Base-by-base conservation (phyloP, 37 sponge, comb jelly and placozoan genomes). In the Dysidea cf. avara region DNA sequence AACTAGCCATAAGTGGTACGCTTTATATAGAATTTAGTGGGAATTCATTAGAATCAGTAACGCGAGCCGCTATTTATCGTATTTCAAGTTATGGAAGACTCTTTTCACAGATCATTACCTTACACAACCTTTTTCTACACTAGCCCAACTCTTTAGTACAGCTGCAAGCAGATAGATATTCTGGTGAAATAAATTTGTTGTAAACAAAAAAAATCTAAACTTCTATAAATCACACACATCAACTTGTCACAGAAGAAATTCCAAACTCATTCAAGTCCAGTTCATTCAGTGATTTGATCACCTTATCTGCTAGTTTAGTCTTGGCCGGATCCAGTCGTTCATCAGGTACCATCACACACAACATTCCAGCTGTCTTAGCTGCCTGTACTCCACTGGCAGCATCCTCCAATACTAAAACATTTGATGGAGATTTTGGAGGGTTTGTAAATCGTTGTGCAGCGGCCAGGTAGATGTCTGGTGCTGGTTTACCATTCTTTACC, bases 401-500 rank as follows among this genome's bases (percentile, higher is more conserved):
- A 87, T 97, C 99, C 64, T 97, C 99, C 69, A 97, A 91, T 29
- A 97, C 99, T 31, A 97, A 40, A 6, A 83, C 93, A 53, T 94
- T 85, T 1, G 32, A 61, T 11, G 61, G 53, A 24, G 79, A 65
- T 29, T 69, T 43, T 16, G 95, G 92, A 28, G 92, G 99, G 12
- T 56, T 53, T 6, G 31, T 34, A 40, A 94, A 94, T 18, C 87
- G 72, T 2, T 66, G 62, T 13, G 87, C 89, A 1, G 99, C 82
- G 1, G 86, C 57, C 17, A 88, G 84, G 53, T 84, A 97, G 5
- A 94, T 85, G 50, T 97, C 92, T 26, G 99, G 99, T 25, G 82
- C 74, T 0, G 99, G 99, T 79, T 97, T 97, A 1, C 99, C 95
- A 40, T 67, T 60, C 62, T 88, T 86, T n/a, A 97, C 87, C 40